Conservation (phyloP, 2,797 vertebrate genomes). For the Meriones psammophilus region DNA sequence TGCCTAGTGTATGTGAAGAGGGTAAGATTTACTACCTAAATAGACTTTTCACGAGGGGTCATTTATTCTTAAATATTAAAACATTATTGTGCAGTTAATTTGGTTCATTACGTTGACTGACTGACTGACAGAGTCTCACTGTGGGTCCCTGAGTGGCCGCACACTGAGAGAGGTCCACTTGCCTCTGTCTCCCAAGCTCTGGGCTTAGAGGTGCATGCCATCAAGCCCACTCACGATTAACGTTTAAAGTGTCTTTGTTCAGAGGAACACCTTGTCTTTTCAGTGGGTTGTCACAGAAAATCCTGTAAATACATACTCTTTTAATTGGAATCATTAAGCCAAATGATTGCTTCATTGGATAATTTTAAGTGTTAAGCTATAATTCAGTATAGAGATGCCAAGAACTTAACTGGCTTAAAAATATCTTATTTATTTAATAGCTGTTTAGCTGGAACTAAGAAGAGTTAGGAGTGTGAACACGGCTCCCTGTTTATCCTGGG, state of each 20-base stretch:
- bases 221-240: background rate
- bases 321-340: constrained; percentile 75
- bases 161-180: background rate
- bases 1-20: background rate
- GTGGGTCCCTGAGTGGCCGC: background rate
- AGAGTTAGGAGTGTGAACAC: background rate
- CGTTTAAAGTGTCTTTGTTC: constrained; percentile 63
- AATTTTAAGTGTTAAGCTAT: constrained; percentile 76
- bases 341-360: constrained; percentile 74
- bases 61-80: constrained; percentile 52
- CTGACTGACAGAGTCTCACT: background rate
- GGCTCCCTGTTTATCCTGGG: background rate
- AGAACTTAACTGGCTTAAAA: constrained; percentile 73
- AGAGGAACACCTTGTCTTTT: constrained; percentile 66
- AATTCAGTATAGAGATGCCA: constrained; percentile 71
- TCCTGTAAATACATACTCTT: constrained; percentile 64
- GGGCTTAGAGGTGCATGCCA: background rate
- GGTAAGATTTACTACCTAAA: constrained; percentile 51
- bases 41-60: constrained; percentile 31
- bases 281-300: constrained; percentile 73
- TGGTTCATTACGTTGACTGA: background rate
- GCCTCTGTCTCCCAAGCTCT: background rate
- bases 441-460: constrained; percentile 62
- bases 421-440: constrained; percentile 69
- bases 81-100: constrained; percentile 51